Evolutionary conservation across 1,140 invertebrate species (phyloP).

Genomic region (Eciton burchellii): DNA sequence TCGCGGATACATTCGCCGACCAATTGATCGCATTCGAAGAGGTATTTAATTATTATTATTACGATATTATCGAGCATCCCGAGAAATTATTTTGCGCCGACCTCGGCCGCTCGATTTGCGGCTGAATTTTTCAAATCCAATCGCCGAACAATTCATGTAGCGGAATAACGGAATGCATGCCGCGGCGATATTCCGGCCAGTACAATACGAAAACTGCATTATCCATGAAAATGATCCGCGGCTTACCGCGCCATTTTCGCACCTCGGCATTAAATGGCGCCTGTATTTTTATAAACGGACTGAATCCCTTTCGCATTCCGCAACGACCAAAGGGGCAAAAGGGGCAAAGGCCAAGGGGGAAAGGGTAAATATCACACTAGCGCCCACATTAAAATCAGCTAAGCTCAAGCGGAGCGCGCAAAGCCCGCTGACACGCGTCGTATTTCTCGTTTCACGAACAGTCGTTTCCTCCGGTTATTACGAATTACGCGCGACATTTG

Average conservation of each 20-base stretch:
- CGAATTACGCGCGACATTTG: too few species aligned
- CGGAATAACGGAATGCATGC: neutral
- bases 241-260: neutral
- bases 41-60: neutral
- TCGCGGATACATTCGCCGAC: too few species aligned
- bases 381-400: too few species aligned
- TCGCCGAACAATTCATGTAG: slow-evolving; percentile 16
- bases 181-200: neutral
- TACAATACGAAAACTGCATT: slow-evolving; percentile 13
- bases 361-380: too few species aligned
- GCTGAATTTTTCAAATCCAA: neutral
- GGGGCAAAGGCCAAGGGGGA: too few species aligned
- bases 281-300: neutral
- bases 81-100: neutral
- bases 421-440: too few species aligned
- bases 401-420: too few species aligned
- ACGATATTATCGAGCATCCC: neutral
- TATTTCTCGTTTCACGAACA: too few species aligned
- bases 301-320: too few species aligned
- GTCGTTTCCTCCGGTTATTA: too few species aligned
- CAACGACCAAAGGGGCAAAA: too few species aligned
- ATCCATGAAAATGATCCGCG: slow-evolving; percentile 26
- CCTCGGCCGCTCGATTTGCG: neutral
- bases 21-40: too few species aligned
- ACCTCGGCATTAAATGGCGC: neutral